Conservation (phyloP, 2,113 vertebrate genomes). For the Chunga burmeisteri region DNA sequence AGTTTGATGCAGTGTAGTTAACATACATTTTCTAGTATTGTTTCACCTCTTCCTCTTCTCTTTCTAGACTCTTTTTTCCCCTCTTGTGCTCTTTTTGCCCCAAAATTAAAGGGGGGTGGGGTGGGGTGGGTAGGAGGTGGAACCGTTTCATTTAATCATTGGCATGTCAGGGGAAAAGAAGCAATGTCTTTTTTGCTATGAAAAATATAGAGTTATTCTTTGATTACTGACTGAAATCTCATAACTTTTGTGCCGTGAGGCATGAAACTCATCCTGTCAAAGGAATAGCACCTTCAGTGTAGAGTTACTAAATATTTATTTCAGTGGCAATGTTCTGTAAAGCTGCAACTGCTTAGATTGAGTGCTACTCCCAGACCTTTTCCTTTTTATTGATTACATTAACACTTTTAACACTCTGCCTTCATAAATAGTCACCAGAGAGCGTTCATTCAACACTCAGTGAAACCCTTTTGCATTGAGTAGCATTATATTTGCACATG, state of each 20-base stretch:
- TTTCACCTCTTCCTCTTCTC: not conserved
- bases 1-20: not conserved
- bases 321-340: conserved; percentile 44
- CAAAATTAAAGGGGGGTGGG: rapidly evolving
- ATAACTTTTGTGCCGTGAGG: conserved; percentile 57
- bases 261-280: conserved; percentile 63
- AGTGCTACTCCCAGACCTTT: conserved; percentile 3
- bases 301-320: conserved; percentile 68
- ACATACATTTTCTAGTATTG: not conserved
- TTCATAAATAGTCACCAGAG: conserved; percentile 1
- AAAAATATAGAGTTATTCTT: conserved; percentile 52
- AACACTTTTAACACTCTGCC: conserved; percentile 45
- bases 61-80: too few relatives aligned
- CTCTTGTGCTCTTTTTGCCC: not conserved
- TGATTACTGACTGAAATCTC: conserved; percentile 60
- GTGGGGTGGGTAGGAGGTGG: not conserved
- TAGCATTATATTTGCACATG: not conserved
- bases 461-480: not conserved
- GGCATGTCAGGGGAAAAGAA: not conserved
- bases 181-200: not conserved
- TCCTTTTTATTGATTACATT: conserved; percentile 60
- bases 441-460: not conserved
- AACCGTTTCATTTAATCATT: not conserved
- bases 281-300: conserved; percentile 36
- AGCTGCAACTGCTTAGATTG: conserved; percentile 29